Conservation (phyloP, 2,113 vertebrate species). For the Calonectris borealis region DNA sequence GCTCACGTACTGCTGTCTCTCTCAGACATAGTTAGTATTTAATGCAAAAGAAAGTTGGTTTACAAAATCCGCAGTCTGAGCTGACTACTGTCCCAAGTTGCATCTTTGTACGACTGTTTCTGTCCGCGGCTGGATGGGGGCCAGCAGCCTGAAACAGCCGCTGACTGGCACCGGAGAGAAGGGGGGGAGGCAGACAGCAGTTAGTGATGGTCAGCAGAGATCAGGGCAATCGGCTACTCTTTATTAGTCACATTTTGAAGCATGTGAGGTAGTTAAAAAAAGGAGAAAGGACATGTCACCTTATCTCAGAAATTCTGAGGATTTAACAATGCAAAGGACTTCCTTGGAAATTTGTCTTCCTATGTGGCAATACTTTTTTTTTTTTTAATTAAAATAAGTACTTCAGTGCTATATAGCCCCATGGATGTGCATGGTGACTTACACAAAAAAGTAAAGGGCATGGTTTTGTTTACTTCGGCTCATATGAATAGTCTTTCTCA, state of each 20-base stretch:
- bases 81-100: not conserved
- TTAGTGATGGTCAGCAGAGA: not conserved
- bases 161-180: not conserved
- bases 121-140: fast-evolving
- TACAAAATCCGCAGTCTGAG: not conserved
- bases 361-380: not conserved
- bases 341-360: not conserved
- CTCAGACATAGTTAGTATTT: not conserved
- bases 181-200: not conserved
- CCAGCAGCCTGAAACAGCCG: not conserved
- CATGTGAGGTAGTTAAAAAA: not conserved
- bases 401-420: not conserved
- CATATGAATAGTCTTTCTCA: not conserved
- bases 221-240: fast-evolving
- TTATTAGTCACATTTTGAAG: not conserved
- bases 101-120: fast-evolving
- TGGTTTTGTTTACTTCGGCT: not conserved
- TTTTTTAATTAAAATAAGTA: not conserved
- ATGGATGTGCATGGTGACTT: not conserved
- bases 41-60: not conserved
- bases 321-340: not conserved
- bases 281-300: not conserved
- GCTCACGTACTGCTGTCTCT: not conserved
- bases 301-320: not conserved
- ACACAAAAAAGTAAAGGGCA: not conserved